These are phyloP conservation scores for Crossocerus cetratus DNA, from an alignment of 2,888 invertebrate species.

Conservation along the genomic window DNA sequence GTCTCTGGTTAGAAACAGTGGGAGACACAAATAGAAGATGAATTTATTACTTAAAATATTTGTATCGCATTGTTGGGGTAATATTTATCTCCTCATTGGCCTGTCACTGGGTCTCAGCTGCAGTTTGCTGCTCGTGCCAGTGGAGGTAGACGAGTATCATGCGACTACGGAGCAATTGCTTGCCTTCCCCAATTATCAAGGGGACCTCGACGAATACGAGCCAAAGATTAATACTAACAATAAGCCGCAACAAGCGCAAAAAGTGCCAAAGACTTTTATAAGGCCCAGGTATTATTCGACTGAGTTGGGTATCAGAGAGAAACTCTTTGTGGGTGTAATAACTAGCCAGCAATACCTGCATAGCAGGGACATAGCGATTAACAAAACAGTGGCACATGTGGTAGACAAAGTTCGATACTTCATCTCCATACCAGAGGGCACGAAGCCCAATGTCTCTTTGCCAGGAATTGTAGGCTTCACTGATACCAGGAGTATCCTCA, in stretches of 20 bases:
- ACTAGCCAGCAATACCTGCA: conserved; percentile 86
- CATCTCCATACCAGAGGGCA: conserved; percentile 79
- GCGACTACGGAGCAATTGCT: conserved; percentile 46
- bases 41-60: conserved; percentile 66
- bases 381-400: conserved; percentile 90
- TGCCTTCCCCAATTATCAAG: conserved; percentile 52
- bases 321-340: conserved; percentile 91
- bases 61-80: conserved; percentile 75
- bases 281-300: conserved; percentile 96
- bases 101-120: conserved; percentile 80
- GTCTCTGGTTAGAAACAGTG: no score
- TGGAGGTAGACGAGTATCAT: conserved; percentile 75
- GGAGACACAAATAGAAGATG: conserved; percentile 47
- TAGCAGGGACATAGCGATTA: conserved; percentile 88
- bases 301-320: conserved; percentile 94
- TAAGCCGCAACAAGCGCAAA: conserved; percentile 77
- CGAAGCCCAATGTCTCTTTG: conserved; percentile 79
- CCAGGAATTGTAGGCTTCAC: conserved; percentile 92
- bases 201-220: conserved; percentile 75
- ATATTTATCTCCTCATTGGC: conserved; percentile 81
- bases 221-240: conserved; percentile 77
- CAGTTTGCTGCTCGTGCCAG: conserved; percentile 78
- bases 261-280: conserved; percentile 81
- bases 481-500: conserved; percentile 85
- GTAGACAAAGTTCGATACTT: conserved; percentile 92